Base-by-base conservation (phyloP, 2,888 invertebrate genomes). In the Drosophila imparisetae region DNA sequence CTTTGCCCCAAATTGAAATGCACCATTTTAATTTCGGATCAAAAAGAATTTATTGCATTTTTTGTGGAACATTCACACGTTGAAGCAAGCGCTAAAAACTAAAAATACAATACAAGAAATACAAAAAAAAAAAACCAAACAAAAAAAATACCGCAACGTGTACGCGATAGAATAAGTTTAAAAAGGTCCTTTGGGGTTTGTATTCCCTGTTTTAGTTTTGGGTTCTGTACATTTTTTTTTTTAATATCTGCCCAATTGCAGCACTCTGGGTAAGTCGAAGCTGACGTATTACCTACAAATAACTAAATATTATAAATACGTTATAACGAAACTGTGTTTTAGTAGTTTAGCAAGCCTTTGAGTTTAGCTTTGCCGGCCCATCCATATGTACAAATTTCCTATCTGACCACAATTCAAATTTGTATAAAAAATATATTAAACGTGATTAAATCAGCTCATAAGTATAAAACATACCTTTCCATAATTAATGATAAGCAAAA, bases 31-130 rank as follows among this genome's bases (percentile, higher is more conserved):
- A 87, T 80, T 83, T 77, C 72, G 71, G 74, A 63, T 68, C 72
- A 59, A 67, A 64, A 72, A 48, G 58, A 62, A 70, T 76, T 80
- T 80, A 79, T 83, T 81, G 75, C 49, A 50, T 85, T 91, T 91
- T 92, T 92, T 92, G 92, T 92, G 92, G 91, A 92, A 90, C 91
- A 90, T 92, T 92, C 90, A 91, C 92, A 92, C 87, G 91, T 92
- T 92, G 92, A 92, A 92, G 90, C 92, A 92, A 92, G 92, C 83
- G 76, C 89, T 85, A 65, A 87, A 90, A 90, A 90, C 89, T 88
- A 85, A 67, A 64, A 58, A 55, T 67, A 81, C 71, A 68, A 68
- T 61, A 78, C 67, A 52, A 64, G 72, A 71, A 76, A 77, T 67
- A 72, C 66, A 49, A 58, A 61, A 68, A 74, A 75, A 76, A 67